These are phyloP conservation scores for Apotomis betuletana DNA, from an alignment of 2,888 invertebrate species.

Conservation along the genomic window DNA sequence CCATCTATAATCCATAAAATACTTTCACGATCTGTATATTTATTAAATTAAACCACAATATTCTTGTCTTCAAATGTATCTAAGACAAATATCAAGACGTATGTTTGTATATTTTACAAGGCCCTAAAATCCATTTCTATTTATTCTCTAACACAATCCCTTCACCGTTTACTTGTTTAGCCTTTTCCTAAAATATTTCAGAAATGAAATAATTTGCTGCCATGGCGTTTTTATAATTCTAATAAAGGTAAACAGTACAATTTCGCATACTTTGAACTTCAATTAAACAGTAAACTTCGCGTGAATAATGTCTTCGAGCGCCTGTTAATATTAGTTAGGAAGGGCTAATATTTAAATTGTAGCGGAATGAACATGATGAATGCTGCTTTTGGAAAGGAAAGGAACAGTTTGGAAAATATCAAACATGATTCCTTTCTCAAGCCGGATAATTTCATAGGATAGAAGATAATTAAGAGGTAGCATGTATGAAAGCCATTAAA, in stretches of 20 bases:
- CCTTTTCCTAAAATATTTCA: background rate
- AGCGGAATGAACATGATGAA: constrained; percentile 8
- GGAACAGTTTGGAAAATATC: constrained; percentile 7
- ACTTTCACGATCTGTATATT: too few relatives aligned
- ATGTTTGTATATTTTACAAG: too few relatives aligned
- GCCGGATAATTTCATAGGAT: background rate
- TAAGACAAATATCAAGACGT: too few relatives aligned
- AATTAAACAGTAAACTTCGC: constrained; percentile 9
- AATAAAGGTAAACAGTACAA: background rate
- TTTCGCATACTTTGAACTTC: constrained; percentile 2
- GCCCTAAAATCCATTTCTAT: too few relatives aligned
- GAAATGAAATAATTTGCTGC: background rate
- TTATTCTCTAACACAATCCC: too few relatives aligned
- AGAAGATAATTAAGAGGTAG: too few relatives aligned
- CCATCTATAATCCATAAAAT: too few relatives aligned
- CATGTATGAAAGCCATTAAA: background rate
- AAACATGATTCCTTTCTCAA: background rate
- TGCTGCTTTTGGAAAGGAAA: constrained; percentile 10
- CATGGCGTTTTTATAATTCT: background rate
- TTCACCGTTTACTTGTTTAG: too few relatives aligned
- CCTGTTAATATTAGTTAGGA: constrained; percentile 21
- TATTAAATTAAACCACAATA: too few relatives aligned
- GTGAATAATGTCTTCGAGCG: constrained; percentile 22
- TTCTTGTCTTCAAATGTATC: too few relatives aligned
- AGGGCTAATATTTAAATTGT: constrained; percentile 24